A percentile compares a stretch with the other conserved stretches of the same genome.
phyloP scores from a whole-genome alignment of 2,113 vertebrate genomes.

The Vulpes lagopus region DNA sequence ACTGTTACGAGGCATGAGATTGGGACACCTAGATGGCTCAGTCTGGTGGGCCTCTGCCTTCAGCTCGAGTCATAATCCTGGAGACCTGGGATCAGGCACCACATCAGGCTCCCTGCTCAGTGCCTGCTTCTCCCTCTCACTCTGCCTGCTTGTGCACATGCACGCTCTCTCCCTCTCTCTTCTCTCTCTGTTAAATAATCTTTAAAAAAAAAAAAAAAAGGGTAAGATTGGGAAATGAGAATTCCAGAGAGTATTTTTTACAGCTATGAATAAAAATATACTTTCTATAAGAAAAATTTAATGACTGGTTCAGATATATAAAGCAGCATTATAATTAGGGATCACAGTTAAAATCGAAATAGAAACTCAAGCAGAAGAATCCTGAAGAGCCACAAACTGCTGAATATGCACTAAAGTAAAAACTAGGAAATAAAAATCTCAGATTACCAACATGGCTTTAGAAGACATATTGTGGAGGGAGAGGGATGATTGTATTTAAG shows the following conservation, averaged over 20 bases:
- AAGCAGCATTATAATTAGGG: not conserved
- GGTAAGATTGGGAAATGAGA: not conserved
- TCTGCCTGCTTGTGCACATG: no score
- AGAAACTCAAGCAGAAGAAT: slow-evolving; percentile 49
- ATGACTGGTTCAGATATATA: not conserved
- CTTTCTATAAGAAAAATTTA: slow-evolving; percentile 2
- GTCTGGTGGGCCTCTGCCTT: no score
- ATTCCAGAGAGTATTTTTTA: slow-evolving; percentile 15
- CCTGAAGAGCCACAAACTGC: not conserved
- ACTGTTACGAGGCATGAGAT: not conserved
- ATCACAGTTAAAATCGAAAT: not conserved
- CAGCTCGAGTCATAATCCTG: no score
- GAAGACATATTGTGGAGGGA: not conserved
- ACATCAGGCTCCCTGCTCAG: no score
- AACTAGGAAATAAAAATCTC: slow-evolving; percentile 47
- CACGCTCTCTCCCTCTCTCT: no score
- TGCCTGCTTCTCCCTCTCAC: no score
- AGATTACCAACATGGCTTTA: slow-evolving; percentile 44
- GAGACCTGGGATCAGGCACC: no score
- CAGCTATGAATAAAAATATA: not conserved
- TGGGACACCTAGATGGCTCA: not conserved
- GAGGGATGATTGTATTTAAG: not conserved
- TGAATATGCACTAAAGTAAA: slow-evolving; percentile 45
- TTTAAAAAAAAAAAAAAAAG: no score
- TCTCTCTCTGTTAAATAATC: no score